Evolutionary conservation across 2,113 vertebrate genomes (phyloP).

Genomic region (Melanostigma gelatinosum): DNA sequence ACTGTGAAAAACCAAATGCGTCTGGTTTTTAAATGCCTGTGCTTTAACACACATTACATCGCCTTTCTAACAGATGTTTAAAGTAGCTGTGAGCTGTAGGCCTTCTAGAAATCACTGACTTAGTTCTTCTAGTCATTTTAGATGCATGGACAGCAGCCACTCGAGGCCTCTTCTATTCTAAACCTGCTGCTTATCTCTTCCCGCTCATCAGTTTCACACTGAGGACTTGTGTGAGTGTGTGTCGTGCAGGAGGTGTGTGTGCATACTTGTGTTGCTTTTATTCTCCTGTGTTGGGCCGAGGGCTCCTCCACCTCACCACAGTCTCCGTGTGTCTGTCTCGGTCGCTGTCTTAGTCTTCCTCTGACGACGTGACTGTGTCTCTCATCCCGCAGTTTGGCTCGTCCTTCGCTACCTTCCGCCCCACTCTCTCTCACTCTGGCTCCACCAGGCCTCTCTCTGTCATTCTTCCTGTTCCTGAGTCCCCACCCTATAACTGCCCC

Average conservation of each 20-base stretch:
- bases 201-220: constrained; percentile 18
- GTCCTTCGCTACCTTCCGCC: constrained; percentile 87
- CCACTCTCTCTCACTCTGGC: constrained; percentile 85
- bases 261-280: constrained; percentile 14
- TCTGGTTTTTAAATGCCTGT: not conserved
- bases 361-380: constrained; percentile 78
- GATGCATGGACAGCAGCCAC: not conserved
- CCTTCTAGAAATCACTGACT: not conserved
- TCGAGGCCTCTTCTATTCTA: not conserved
- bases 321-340: constrained; percentile 6
- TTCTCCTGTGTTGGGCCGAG: constrained; percentile 15
- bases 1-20: constrained; percentile 1
- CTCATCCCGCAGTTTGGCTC: constrained; percentile 86
- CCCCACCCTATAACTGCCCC: constrained; percentile 84
- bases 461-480: constrained; percentile 86
- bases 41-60: constrained; percentile 10
- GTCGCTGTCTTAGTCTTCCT: constrained; percentile 10
- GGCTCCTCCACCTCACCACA: constrained; percentile 17
- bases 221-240: constrained; percentile 24
- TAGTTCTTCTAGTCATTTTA: not conserved
- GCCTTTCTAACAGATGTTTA: constrained; percentile 15
- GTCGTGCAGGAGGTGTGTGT: not conserved
- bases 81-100: not conserved
- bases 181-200: constrained; percentile 1
- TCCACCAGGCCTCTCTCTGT: constrained; percentile 86